phyloP scores from a whole-genome alignment of 1,140 invertebrate species.

The Drosophila baimaii region DNA sequence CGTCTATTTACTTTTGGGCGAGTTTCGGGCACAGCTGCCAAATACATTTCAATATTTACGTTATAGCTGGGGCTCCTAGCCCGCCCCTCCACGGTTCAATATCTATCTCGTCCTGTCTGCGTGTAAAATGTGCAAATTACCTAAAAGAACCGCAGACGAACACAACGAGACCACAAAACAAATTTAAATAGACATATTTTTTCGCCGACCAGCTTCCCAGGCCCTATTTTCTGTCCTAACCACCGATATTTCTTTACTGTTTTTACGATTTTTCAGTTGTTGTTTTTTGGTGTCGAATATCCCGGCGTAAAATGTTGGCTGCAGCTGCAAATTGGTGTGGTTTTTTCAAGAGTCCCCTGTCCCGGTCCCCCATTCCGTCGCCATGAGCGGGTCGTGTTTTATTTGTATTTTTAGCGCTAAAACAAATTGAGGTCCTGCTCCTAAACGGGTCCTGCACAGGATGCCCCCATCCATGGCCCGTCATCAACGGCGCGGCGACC shows the following conservation, averaged over 20 bases:
- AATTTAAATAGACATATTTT: conserved; percentile 84
- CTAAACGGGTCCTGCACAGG: conserved; percentile 32
- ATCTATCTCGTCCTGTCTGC: conserved; percentile 64
- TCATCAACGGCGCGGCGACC: not conserved
- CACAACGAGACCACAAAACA: conserved; percentile 83
- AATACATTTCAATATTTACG: conserved; percentile 83
- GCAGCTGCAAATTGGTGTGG: conserved; percentile 77
- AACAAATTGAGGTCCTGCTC: conserved; percentile 76
- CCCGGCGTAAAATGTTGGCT: conserved; percentile 73
- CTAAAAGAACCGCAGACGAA: conserved; percentile 83
- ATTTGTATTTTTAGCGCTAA: conserved; percentile 81
- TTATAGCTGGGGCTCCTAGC: conserved; percentile 62
- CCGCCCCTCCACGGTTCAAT: conserved; percentile 47
- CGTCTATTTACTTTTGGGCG: conserved; percentile 73
- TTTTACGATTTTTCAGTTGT: conserved; percentile 63
- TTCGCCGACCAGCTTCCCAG: conserved; percentile 49
- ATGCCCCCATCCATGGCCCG: conserved; percentile 11
- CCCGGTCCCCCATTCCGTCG: not conserved
- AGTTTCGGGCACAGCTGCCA: conserved; percentile 78
- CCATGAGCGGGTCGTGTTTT: conserved; percentile 49
- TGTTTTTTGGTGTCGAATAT: conserved; percentile 74
- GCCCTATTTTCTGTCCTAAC: conserved; percentile 19
- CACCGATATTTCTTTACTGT: conserved; percentile 48
- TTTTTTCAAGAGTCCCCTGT: conserved; percentile 37
- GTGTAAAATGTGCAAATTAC: conserved; percentile 83